Conservation (phyloP, 2,113 vertebrate species). For the Pelmatolapia mariae region DNA sequence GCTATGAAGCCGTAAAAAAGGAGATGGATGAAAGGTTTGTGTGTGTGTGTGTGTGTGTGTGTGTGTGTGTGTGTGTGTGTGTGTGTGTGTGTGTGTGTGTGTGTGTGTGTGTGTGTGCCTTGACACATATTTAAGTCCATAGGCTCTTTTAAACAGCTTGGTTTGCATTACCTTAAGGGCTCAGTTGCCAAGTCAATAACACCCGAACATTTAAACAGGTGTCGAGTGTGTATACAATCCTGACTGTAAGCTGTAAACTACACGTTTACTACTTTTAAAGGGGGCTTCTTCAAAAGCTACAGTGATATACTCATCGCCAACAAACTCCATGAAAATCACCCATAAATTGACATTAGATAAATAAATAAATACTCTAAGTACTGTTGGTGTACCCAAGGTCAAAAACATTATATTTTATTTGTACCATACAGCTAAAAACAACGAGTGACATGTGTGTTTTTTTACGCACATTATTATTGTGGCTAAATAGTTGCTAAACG, state of each 20-base stretch:
- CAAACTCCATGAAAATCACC: neutral
- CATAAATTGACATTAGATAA: neutral
- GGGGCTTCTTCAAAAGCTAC: neutral
- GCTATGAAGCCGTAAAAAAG: neutral
- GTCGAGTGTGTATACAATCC: neutral
- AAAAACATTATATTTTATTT: neutral
- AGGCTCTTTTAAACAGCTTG: neutral
- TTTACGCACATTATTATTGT: neutral
- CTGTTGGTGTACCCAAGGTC: neutral
- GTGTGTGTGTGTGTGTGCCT: neutral
- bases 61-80: neutral
- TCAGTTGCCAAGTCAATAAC: neutral
- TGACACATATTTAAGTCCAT: neutral
- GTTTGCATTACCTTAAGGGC: constrained; percentile 4
- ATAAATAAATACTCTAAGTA: neutral
- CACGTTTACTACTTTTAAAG: neutral
- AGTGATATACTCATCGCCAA: neutral
- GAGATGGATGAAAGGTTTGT: neutral
- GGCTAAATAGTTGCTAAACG: neutral
- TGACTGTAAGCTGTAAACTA: neutral
- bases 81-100: neutral
- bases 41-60: neutral
- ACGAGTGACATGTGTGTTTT: neutral
- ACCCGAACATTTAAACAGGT: neutral
- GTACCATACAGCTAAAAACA: neutral